Evolutionary conservation across 1,140 invertebrate genomes (phyloP).

Genomic region (Lasaia peninsularis): DNA sequence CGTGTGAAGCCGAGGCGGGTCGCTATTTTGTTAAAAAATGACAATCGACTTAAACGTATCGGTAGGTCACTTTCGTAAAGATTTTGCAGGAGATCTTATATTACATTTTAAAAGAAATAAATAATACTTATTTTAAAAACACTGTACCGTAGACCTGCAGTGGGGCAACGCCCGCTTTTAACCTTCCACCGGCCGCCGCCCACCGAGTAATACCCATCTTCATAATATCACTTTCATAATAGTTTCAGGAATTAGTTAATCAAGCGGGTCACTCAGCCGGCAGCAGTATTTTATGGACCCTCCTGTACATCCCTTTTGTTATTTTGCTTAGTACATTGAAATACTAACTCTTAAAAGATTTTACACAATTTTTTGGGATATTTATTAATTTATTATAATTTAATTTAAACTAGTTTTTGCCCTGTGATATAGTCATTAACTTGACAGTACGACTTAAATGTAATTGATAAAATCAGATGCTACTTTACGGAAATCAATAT

Average conservation of each 20-base stretch:
- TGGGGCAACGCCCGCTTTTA: neutral
- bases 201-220: slow-evolving; percentile 15
- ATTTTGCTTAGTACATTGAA: neutral
- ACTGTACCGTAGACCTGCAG: neutral
- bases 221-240: slow-evolving; percentile 24
- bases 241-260: slow-evolving; percentile 27
- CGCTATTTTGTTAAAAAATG: too few relatives aligned
- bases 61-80: too few relatives aligned
- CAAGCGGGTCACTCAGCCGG: neutral
- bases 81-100: too few relatives aligned
- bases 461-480: too few relatives aligned
- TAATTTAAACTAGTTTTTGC: too few relatives aligned
- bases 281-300: neutral
- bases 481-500: too few relatives aligned
- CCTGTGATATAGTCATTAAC: too few relatives aligned
- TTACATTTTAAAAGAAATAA: too few relatives aligned
- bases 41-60: too few relatives aligned
- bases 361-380: neutral
- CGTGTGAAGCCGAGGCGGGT: too few relatives aligned
- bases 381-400: neutral
- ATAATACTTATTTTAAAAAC: neutral
- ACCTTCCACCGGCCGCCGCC: neutral
- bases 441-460: too few relatives aligned
- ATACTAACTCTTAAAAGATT: neutral
- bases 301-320: neutral